Conservation (phyloP, 2,888 invertebrate species). For the Ochropacha duplaris region DNA sequence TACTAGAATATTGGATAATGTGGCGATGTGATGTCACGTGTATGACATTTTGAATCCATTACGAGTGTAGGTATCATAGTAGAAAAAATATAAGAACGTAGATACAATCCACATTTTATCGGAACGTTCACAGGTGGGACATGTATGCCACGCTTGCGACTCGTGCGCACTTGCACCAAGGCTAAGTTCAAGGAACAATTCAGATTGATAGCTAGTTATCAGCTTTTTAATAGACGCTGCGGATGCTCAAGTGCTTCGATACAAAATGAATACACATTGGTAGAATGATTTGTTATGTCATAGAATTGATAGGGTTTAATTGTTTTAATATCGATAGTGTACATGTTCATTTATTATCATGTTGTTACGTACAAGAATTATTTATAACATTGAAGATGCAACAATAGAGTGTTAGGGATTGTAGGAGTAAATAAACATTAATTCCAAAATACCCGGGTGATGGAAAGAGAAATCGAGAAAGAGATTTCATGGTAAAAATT, state of each 20-base stretch:
- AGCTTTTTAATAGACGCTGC: not conserved
- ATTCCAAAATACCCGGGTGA: too few species aligned
- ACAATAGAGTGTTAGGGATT: too few species aligned
- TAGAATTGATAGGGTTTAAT: not conserved
- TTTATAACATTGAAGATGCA: too few species aligned
- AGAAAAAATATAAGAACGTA: too few species aligned
- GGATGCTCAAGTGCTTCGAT: slow-evolving; percentile 16
- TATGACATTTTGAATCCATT: too few species aligned
- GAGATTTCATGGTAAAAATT: too few species aligned
- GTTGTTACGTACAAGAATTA: not conserved
- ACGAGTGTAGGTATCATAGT: too few species aligned
- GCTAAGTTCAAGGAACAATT: slow-evolving; percentile 29
- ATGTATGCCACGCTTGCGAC: not conserved
- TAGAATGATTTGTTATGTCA: not conserved
- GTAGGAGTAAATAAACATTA: too few species aligned
- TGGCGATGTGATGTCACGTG: too few species aligned
- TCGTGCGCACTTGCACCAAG: slow-evolving; percentile 18
- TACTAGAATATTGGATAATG: too few species aligned
- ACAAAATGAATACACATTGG: not conserved
- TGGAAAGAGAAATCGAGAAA: too few species aligned
- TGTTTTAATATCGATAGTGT: not conserved
- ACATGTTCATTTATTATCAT: not conserved
- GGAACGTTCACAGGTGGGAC: not conserved
- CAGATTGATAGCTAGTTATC: slow-evolving; percentile 15
- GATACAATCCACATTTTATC: not conserved